Percentiles rank a stretch among this genome's conserved stretches.
phyloP scores from a whole-genome alignment of 2,797 vertebrate genomes.

The Phataginus tetradactyla region DNA sequence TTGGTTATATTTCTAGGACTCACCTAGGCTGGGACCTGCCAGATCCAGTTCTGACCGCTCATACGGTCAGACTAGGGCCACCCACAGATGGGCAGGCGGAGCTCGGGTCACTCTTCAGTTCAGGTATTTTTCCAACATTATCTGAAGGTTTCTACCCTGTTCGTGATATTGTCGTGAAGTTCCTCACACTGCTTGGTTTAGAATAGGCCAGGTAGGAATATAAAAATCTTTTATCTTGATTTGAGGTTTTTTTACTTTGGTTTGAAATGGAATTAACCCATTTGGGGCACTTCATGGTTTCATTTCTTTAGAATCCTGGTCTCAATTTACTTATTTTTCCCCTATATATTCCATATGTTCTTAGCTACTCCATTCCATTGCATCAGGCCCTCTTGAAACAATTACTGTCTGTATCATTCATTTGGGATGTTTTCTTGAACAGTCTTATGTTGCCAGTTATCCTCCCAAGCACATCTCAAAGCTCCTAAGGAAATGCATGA shows the following conservation, averaged over 20 bases:
- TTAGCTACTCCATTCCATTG: rapidly evolving
- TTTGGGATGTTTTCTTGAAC: background rate
- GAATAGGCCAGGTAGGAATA: conserved; percentile 6
- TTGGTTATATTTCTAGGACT: conserved; percentile 83
- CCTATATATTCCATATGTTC: background rate
- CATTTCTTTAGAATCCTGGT: background rate
- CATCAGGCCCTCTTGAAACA: background rate
- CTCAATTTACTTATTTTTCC: background rate
- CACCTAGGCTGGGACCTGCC: conserved; percentile 76
- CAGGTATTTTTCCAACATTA: conserved; percentile 47
- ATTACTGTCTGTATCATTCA: background rate
- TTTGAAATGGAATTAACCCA: conserved; percentile 30
- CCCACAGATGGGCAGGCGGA: conserved; percentile 37
- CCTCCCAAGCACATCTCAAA: background rate
- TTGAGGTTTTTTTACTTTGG: background rate
- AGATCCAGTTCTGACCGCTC: conserved; percentile 82
- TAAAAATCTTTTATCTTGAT: conserved; percentile 30
- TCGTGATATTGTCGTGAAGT: conserved; percentile 45
- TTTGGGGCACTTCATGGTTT: background rate
- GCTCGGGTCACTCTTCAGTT: conserved; percentile 47
- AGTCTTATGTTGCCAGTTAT: background rate
- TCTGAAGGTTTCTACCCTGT: conserved; percentile 67
- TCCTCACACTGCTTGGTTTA: conserved; percentile 46
- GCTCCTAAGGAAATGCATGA: background rate
- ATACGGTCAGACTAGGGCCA: conserved; percentile 62